Conservation (phyloP, 2,113 vertebrate genomes). For the Megaceryle torquata region DNA sequence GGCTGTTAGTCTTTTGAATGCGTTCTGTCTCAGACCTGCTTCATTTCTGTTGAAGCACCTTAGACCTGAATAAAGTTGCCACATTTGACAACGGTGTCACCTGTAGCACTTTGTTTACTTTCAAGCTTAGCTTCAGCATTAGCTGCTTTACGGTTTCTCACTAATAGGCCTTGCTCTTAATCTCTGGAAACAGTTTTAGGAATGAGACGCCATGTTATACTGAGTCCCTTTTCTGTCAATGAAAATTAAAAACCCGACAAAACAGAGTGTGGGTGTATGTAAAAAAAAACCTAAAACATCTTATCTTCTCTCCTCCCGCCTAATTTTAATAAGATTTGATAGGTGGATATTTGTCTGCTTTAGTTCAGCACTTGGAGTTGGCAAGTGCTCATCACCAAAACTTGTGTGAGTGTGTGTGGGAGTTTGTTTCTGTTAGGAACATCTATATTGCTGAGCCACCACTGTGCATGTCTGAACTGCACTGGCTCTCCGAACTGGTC, state of each 20-base stretch:
- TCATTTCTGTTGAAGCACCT: not conserved
- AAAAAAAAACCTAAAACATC: too few relatives aligned
- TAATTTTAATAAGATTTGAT: not conserved
- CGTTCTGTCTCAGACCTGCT: not conserved
- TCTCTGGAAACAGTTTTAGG: not conserved
- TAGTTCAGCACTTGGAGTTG: not conserved
- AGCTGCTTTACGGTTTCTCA: not conserved
- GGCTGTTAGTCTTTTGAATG: not conserved
- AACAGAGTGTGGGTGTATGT: too few relatives aligned
- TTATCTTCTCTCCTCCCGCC: too few relatives aligned
- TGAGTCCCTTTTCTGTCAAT: not conserved
- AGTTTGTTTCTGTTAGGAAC: not conserved
- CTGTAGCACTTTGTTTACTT: slow-evolving; percentile 37
- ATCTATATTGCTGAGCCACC: not conserved
- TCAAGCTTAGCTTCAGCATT: not conserved
- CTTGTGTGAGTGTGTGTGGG: not conserved
- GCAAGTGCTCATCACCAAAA: not conserved
- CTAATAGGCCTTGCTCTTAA: not conserved
- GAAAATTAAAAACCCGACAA: not conserved
- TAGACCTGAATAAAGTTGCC: not conserved
- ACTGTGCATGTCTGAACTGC: fast-evolving
- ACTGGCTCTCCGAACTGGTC: not conserved
- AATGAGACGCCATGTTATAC: not conserved
- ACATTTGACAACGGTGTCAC: not conserved
- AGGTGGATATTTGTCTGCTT: not conserved